Conservation (phyloP, 2,888 invertebrate genomes). For the Acanthosepion esculentum region DNA sequence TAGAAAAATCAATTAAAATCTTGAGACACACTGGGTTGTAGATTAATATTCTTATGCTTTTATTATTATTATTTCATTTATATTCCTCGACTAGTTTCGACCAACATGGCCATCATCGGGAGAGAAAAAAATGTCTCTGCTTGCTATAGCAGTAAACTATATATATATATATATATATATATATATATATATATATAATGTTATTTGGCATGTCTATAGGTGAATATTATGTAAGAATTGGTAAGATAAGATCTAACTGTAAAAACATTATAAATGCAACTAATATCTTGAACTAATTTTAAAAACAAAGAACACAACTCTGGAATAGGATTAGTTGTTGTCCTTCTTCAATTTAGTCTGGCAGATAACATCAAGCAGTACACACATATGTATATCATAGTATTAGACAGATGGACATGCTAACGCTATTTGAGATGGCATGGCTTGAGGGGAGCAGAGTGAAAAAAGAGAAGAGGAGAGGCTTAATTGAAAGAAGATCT, state of each 20-base stretch:
- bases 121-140: no score
- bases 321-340: not conserved
- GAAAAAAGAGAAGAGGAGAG: slow-evolving; percentile 6
- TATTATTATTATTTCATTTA: no score
- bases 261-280: not conserved
- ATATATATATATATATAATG: no score
- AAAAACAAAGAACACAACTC: not conserved
- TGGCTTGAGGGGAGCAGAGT: not conserved
- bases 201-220: not conserved
- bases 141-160: no score
- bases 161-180: no score
- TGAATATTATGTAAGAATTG: not conserved
- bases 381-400: not conserved
- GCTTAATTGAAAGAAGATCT: slow-evolving; percentile 23
- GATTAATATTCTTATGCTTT: no score
- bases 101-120: no score
- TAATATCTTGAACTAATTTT: not conserved
- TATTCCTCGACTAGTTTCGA: no score
- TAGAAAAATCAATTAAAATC: no score
- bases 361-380: not conserved
- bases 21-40: no score
- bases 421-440: not conserved
- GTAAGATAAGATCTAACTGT: not conserved
- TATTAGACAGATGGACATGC: not conserved
- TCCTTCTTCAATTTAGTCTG: not conserved